Evolutionary conservation across 2,797 vertebrate species (phyloP).

Genomic region (Lacerta bilineata): DNA sequence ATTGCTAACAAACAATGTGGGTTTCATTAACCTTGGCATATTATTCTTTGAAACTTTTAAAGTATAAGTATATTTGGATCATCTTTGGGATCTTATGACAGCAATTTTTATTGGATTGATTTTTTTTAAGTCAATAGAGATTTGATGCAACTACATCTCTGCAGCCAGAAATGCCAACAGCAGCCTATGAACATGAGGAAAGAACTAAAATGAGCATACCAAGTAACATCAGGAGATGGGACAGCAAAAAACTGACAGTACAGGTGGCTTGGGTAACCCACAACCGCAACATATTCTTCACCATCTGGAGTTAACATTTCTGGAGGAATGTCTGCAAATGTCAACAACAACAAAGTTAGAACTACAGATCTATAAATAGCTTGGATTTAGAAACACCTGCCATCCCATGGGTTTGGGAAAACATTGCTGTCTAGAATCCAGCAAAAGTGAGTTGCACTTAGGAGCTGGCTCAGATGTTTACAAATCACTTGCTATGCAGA

Average conservation of each 20-base stretch:
- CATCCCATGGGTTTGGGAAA: background rate
- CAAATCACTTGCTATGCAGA: background rate
- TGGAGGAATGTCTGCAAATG: slow-evolving; percentile 87
- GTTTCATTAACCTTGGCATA: background rate
- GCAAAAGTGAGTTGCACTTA: background rate
- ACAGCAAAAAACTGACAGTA: slow-evolving; percentile 93
- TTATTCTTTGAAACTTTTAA: background rate
- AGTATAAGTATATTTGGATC: background rate
- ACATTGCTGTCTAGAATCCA: background rate
- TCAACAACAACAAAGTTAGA: background rate
- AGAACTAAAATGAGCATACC: slow-evolving; percentile 80
- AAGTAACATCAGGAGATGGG: slow-evolving; percentile 85
- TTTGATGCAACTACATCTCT: background rate
- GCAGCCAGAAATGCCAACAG: background rate
- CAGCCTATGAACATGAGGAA: background rate
- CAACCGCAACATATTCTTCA: slow-evolving; percentile 86
- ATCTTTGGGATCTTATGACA: fast-evolving
- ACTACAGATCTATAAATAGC: background rate
- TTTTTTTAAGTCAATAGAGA: background rate
- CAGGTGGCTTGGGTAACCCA: slow-evolving; percentile 84
- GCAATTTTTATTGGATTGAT: background rate
- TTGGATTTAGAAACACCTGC: background rate
- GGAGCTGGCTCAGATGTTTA: too few relatives aligned
- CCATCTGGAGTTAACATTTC: slow-evolving; percentile 89
- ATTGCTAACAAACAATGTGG: background rate